These are phyloP conservation scores for Elephas maximus DNA, from an alignment of 2,113 vertebrate genomes.

Conservation along the genomic window DNA sequence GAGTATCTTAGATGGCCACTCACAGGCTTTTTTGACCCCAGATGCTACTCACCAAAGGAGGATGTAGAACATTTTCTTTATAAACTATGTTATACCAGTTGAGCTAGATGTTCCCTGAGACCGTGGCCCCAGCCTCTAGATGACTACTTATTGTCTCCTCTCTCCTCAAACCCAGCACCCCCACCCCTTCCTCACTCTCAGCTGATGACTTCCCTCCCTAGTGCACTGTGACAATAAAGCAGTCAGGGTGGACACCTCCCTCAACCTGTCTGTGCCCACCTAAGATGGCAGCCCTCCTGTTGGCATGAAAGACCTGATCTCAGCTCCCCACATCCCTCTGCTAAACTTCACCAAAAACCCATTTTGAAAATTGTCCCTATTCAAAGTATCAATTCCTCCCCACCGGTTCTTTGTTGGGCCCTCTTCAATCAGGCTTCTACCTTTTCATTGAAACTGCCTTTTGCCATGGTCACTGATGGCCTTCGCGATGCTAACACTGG, in stretches of 20 bases:
- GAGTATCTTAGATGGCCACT: too few species aligned
- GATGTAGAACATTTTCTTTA: too few species aligned
- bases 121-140: not conserved
- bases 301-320: not conserved
- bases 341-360: not conserved
- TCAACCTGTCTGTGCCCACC: not conserved
- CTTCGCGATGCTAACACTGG: not conserved
- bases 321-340: not conserved
- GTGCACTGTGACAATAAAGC: not conserved
- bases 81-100: too few species aligned
- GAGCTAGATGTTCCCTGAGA: too few species aligned
- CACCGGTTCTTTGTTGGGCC: not conserved
- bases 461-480: not conserved
- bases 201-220: not conserved
- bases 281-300: not conserved
- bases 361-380: not conserved
- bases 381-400: not conserved
- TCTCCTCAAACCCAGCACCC: not conserved
- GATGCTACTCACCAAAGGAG: too few species aligned
- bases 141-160: not conserved
- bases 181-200: not conserved
- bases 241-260: not conserved
- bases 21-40: too few species aligned
- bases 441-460: not conserved
- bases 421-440: not conserved